phyloP scores from a whole-genome alignment of 2,113 vertebrate genomes.

The Labrus mixtus region DNA sequence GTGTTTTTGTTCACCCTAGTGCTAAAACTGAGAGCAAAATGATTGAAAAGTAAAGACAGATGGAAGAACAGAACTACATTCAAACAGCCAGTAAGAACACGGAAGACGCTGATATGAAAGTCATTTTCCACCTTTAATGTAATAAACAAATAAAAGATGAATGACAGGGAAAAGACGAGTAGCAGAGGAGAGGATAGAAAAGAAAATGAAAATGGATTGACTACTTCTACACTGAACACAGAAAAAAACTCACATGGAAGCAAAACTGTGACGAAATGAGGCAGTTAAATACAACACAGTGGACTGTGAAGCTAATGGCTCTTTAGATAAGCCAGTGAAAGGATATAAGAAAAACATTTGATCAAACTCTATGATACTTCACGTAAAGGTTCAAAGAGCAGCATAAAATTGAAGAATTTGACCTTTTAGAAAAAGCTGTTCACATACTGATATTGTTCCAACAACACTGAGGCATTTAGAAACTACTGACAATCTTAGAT shows the following conservation, averaged over 20 bases:
- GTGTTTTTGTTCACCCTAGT: not conserved
- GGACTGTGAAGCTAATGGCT: too few relatives aligned
- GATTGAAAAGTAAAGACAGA: not conserved
- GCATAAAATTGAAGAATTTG: too few relatives aligned
- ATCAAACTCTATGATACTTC: too few relatives aligned
- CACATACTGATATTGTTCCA: too few relatives aligned
- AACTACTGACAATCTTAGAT: too few relatives aligned
- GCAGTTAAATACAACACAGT: too few relatives aligned
- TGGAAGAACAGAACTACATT: not conserved
- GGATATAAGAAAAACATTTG: too few relatives aligned
- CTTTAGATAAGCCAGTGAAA: too few relatives aligned
- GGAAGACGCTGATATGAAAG: slow-evolving; percentile 11
- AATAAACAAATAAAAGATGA: not conserved
- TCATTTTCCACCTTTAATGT: slow-evolving; percentile 15
- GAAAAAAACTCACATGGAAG: not conserved
- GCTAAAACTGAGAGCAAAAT: not conserved
- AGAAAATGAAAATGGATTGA: not conserved
- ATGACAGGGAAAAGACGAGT: not conserved
- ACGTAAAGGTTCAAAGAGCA: too few relatives aligned
- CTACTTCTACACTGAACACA: not conserved
- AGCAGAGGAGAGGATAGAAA: not conserved
- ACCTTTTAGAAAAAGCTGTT: too few relatives aligned
- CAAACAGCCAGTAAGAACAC: not conserved
- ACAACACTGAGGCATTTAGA: too few relatives aligned
- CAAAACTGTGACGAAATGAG: too few relatives aligned